These are phyloP conservation scores for Pseudomyrmex dendroicus DNA, from an alignment of 1,140 invertebrate species.

Conservation along the genomic window DNA sequence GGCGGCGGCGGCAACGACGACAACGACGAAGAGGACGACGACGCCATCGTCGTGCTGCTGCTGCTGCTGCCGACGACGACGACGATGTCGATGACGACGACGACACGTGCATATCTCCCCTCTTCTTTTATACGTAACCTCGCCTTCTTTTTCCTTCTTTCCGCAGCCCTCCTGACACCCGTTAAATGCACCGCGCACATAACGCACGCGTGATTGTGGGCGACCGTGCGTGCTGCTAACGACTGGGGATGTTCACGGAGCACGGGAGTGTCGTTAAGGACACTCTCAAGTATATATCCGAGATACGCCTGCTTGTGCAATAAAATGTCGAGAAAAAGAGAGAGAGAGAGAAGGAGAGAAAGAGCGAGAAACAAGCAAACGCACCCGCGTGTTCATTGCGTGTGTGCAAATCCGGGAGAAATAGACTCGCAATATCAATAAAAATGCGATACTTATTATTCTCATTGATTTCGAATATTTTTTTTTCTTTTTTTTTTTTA, in stretches of 20 bases:
- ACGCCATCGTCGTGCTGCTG: conserved; percentile 1
- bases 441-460: too few species aligned
- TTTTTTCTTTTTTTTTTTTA: too few species aligned
- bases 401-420: too few species aligned
- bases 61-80: conserved; percentile 20
- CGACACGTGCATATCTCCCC: background rate
- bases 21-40: background rate
- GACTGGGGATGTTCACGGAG: conserved; percentile 12
- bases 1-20: conserved; percentile 39
- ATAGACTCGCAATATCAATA: too few species aligned
- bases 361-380: too few species aligned
- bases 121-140: background rate
- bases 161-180: conserved; percentile 40
- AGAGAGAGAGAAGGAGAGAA: background rate
- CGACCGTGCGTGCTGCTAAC: background rate
- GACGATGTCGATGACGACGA: background rate
- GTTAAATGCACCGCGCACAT: conserved; percentile 52
- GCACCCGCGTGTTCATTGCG: too few species aligned
- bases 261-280: conserved; percentile 18
- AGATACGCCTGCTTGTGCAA: conserved; percentile 8
- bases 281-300: background rate
- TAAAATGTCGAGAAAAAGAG: background rate
- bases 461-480: too few species aligned
- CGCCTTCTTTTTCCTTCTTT: background rate
- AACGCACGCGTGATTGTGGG: conserved; percentile 30